Evolutionary conservation across 1,140 invertebrate genomes (phyloP), one percentile per base, ranked within the genome.

Genomic region (Drosophila seguyi): DNA sequence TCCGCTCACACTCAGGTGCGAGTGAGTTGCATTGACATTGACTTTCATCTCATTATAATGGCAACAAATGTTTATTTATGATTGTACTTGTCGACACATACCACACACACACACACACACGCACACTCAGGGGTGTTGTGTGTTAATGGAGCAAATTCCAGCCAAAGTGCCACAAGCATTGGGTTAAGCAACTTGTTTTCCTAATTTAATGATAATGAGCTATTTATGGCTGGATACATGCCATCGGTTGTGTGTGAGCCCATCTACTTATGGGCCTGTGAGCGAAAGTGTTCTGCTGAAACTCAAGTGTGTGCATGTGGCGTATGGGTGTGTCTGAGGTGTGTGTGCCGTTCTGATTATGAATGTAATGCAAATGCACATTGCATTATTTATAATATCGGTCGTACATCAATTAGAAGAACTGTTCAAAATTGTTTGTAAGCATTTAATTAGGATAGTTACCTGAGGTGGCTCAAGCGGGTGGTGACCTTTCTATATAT

Each of bases 141-240:
- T 59, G 62, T 81, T 53, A 50, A 61, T 62, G 47, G 61, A 61
- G 50, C 59, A 75, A 76, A 72, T 77, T 58, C 45, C 60, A 75
- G 63, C 41, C 69, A 81, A 79, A 75, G 48, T 55, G 79, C 83
- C 62, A 72, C 58, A 72, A 60, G 82, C 83, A 79, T 56, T 79
- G 72, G 75, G 53, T 68, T 73, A 87, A 87, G 75, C 83, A 87
- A 79, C 69, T 87, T 87, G 83, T 82, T 79, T 82, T 83, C 82
- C 79, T 87, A 87, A 87, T 87, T 87, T 76, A 87, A 87, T 87
- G 83, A 87, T 87, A 87, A 87, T 87, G 83, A 87, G 83, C 84
- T 87, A 88, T 87, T 87, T 83, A 87, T 87, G 84, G 71, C 39
- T 62, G 81, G 72, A 75, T 79, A 75, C 75, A 72, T 81, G 69